These are phyloP conservation scores for Penelope pileata DNA, from an alignment of 2,113 vertebrate species.

Conservation along the genomic window DNA sequence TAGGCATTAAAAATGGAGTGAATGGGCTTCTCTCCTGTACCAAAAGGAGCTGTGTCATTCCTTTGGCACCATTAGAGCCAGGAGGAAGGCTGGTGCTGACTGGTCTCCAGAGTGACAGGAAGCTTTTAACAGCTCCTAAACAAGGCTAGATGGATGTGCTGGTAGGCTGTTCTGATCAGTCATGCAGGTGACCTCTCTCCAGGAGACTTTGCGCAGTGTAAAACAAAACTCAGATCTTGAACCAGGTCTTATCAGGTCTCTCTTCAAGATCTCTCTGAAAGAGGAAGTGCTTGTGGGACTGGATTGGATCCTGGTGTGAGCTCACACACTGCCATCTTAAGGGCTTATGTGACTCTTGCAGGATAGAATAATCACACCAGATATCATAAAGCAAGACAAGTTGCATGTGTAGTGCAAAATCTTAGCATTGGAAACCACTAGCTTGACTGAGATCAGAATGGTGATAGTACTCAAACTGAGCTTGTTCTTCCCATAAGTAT, in stretches of 20 bases:
- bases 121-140: neutral
- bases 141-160: neutral
- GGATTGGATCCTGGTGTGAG: neutral
- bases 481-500: neutral
- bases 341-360: neutral
- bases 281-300: neutral
- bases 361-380: neutral
- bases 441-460: neutral
- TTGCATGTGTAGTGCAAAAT: neutral
- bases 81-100: neutral
- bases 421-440: neutral
- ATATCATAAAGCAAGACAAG: neutral
- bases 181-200: neutral
- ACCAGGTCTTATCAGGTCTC: constrained; percentile 27
- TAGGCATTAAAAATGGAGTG: neutral
- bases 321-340: constrained; percentile 38
- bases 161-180: neutral
- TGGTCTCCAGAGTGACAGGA: neutral
- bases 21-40: neutral
- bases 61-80: neutral
- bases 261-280: neutral
- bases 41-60: neutral
- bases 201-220: neutral
- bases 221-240: neutral
- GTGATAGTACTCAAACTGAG: neutral